Evolutionary conservation across 2,797 vertebrate species (phyloP), one percentile per base, ranked within the genome.

Genomic region (Lacerta bilineata): DNA sequence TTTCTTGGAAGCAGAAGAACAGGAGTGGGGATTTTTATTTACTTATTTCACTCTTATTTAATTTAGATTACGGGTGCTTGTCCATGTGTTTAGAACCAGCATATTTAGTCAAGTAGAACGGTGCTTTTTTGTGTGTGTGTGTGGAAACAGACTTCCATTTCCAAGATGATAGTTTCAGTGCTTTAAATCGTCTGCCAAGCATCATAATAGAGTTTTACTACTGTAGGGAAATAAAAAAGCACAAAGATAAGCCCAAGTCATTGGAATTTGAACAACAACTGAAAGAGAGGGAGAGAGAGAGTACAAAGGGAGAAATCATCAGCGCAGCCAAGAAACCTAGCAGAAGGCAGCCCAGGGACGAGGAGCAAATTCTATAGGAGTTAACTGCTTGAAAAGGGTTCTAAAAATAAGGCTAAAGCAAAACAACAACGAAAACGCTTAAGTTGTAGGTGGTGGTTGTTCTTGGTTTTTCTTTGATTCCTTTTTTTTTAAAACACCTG

Each of bases 221-320:
- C 85, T 76, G 84, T 72, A 88, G 95, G 94, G 96, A 96, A 96
- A 96, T 93, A 96, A 96, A 55, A 95, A 95, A 95, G 95, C 84
- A 90, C 59, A 81, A 91, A 95, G 95, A 94, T 94, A 94, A 95
- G 92, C 89, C 91, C 95, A 93, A 95, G 91, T 96, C 93, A 69
- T 7, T 93, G 93, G 94, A 93, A 94, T 91, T 92, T 93, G 92
- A 85, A 64, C 88, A 85, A 81, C n/a, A 66, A 75, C 59, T 69
- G 74, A 81, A 39, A 68, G 68, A 66, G 59, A 41, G 25, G 36
- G 71, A 69, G 80, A 69, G 80, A 41, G 80, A 41, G 80, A 93
- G 88, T 96, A 96, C 93, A 96, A 94, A 96, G 88, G 55, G 7
- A 79, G 6, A 81, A 77, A 76, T 66, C 82, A 91, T 88, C 83